These are phyloP conservation scores for Sinocyclocheilus maitianheensis DNA, from an alignment of 2,113 vertebrate genomes.

Conservation along the genomic window DNA sequence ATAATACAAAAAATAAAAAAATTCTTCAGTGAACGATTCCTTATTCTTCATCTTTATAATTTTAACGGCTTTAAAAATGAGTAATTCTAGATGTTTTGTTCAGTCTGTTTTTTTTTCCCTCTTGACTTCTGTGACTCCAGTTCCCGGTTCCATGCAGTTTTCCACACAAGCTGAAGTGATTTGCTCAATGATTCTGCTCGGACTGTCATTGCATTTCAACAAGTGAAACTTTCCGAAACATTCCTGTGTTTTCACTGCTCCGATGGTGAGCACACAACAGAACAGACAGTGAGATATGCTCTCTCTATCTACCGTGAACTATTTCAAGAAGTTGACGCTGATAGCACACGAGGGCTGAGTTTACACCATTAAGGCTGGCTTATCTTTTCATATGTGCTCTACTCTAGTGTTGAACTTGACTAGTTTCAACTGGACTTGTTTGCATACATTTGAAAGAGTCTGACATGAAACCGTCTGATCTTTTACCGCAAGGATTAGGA, in stretches of 20 bases:
- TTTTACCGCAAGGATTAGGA: conserved; percentile 27
- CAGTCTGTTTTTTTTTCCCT: too few species aligned
- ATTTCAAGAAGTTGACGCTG: conserved; percentile 48
- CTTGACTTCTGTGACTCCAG: not conserved
- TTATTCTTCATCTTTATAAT: too few species aligned
- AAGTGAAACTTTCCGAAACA: conserved; percentile 38
- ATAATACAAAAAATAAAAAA: too few species aligned
- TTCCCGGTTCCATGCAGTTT: not conserved
- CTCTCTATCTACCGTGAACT: conserved; percentile 42
- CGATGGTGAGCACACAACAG: conserved; percentile 35
- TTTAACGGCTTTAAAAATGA: too few species aligned
- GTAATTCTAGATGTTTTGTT: too few species aligned
- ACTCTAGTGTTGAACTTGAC: conserved; percentile 34
- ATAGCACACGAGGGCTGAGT: conserved; percentile 34
- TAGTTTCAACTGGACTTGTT: conserved; percentile 42
- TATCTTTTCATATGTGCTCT: conserved; percentile 41
- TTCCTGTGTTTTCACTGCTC: conserved; percentile 18
- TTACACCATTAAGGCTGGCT: conserved; percentile 29
- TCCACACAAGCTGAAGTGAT: not conserved
- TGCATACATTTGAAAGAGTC: conserved; percentile 34
- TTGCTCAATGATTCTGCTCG: not conserved
- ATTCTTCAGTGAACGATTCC: too few species aligned
- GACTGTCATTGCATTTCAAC: conserved; percentile 4
- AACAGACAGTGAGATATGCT: conserved; percentile 50
- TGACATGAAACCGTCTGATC: conserved; percentile 27